Percentiles rank a stretch among this genome's conserved stretches.
Conservation (phyloP, 2,888 invertebrate species). For the Sminthurinus aureus region DNA sequence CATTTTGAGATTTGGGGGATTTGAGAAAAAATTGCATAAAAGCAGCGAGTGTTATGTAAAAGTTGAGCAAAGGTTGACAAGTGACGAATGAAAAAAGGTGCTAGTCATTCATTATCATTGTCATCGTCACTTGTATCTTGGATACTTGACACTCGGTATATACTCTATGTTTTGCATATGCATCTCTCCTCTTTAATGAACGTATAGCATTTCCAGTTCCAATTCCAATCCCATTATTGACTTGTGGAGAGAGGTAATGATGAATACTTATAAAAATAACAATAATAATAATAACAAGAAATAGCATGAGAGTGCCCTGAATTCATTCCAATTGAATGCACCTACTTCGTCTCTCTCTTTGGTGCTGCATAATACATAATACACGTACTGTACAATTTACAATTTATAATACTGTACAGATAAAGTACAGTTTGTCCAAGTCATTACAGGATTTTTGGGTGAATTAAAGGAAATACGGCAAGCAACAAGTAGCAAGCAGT, state of each 20-base stretch:
- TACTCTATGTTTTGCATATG: no score
- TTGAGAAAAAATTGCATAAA: neutral
- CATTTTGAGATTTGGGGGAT: neutral
- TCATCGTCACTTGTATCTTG: neutral
- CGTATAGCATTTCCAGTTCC: no score
- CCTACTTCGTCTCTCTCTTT: no score
- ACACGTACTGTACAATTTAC: neutral
- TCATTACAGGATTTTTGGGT: no score
- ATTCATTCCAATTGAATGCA: no score
- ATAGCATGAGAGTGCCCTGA: no score
- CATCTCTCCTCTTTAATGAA: no score
- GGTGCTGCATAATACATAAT: neutral
- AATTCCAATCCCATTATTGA: neutral
- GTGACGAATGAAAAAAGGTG: neutral
- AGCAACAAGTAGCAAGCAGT: no score
- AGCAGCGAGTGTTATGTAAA: slow-evolving; percentile 5
- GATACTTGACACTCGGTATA: no score
- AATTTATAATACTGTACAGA: neutral
- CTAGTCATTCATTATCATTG: neutral
- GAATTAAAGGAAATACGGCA: no score
- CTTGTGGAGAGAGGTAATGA: slow-evolving; percentile 19
- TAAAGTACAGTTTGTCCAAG: no score
- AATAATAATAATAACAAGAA: no score
- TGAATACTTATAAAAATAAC: neutral
- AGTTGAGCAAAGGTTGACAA: slow-evolving; percentile 2